Percentiles rank a stretch among this genome's conserved stretches.
Evolutionary conservation across 2,888 invertebrate species (phyloP).

Genomic region (Plutella xylostella): DNA sequence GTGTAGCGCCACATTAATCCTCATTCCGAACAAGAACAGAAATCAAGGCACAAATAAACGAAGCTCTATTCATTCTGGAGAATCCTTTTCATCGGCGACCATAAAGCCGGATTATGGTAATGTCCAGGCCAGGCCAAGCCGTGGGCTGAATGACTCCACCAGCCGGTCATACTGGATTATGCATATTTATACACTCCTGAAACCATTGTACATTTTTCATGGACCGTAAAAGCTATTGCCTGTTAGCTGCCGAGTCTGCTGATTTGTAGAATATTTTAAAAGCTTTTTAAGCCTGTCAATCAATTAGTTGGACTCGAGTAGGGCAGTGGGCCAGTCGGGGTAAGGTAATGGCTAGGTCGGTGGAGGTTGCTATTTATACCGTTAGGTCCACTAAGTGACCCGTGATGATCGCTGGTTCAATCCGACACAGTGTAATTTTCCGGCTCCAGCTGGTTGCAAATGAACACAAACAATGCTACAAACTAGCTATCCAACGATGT

Average conservation of each 20-base stretch:
- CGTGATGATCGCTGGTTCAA: no score
- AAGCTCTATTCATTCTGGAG: background rate
- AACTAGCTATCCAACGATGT: no score
- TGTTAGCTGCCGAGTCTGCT: constrained; percentile 8
- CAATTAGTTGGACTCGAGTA: no score
- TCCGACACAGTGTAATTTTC: no score
- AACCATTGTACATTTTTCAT: constrained; percentile 19
- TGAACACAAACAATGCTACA: no score
- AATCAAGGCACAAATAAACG: background rate
- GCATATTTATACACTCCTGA: constrained; percentile 19
- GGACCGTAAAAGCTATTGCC: constrained; percentile 16
- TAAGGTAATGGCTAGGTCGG: no score
- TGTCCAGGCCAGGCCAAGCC: constrained; percentile 21
- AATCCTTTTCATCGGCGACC: constrained; percentile 28
- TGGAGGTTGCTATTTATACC: no score
- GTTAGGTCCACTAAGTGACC: no score
- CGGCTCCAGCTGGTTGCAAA: no score
- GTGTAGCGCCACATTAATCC: no score
- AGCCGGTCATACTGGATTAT: constrained; percentile 25
- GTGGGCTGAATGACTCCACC: constrained; percentile 15
- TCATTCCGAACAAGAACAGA: no score
- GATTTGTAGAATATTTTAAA: background rate
- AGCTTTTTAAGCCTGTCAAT: background rate
- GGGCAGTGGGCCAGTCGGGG: no score
- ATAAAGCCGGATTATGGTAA: constrained; percentile 38